These are phyloP conservation scores for Allochrocebus solatus DNA, from an alignment of 2,797 vertebrate species.

Conservation along the genomic window DNA sequence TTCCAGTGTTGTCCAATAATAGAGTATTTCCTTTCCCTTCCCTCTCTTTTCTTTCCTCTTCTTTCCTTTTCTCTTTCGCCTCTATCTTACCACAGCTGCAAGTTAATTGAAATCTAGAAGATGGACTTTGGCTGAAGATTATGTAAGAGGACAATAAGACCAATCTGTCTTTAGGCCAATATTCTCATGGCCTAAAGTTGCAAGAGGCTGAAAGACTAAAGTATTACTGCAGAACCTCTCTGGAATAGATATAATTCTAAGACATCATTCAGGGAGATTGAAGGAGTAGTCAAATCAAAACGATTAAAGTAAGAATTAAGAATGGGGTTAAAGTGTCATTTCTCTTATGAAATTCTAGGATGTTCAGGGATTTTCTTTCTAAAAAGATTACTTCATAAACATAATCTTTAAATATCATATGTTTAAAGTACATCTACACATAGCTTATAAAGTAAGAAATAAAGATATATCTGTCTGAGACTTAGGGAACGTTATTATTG, in stretches of 20 bases:
- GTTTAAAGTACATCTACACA: not conserved
- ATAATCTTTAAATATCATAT: not conserved
- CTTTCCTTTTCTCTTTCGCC: not conserved
- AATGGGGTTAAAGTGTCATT: constrained; percentile 25
- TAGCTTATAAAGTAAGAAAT: not conserved
- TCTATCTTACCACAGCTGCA: not conserved
- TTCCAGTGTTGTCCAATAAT: not conserved
- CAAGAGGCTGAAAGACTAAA: not conserved
- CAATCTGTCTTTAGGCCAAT: constrained; percentile 32
- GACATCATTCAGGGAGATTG: not conserved
- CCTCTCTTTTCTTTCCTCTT: not conserved
- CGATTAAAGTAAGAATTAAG: not conserved
- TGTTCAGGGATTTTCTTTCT: constrained; percentile 1
- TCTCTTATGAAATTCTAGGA: not conserved
- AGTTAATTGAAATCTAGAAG: constrained; percentile 14
- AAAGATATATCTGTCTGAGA: not conserved
- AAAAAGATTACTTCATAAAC: not conserved
- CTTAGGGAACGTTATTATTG: not conserved
- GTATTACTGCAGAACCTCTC: not conserved
- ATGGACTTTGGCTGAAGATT: not conserved
- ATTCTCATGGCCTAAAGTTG: not conserved
- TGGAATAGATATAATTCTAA: constrained; percentile 28
- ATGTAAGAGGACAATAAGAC: not conserved
- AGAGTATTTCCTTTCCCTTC: not conserved
- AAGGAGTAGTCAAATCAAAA: constrained; percentile 30